Evolutionary conservation across 2,797 vertebrate genomes (phyloP).

Genomic region (Melanotaenia nigrans): DNA sequence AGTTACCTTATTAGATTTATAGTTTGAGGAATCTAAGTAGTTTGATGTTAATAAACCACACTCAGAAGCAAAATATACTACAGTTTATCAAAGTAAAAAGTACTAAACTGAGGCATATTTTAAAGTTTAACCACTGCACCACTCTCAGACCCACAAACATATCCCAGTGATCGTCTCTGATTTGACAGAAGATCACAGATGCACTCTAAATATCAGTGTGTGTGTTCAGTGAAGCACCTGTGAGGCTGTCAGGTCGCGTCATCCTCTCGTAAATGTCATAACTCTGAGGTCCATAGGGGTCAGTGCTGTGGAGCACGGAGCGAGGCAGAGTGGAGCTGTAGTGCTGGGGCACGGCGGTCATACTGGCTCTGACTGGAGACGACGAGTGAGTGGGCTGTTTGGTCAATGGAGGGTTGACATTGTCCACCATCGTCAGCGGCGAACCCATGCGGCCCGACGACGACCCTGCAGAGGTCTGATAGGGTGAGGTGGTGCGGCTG

Average conservation of each 20-base stretch:
- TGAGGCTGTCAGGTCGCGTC: conserved; percentile 92
- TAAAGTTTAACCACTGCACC: neutral
- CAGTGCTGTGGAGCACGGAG: conserved; percentile 84
- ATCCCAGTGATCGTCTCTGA: neutral
- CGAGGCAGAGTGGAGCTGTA: conserved; percentile 89
- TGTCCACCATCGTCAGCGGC: conserved; percentile 85
- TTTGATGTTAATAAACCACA: neutral
- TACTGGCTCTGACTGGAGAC: conserved; percentile 89
- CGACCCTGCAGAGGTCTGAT: conserved; percentile 76
- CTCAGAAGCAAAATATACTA: too few species aligned
- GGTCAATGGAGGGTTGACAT: conserved; percentile 81
- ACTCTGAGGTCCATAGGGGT: conserved; percentile 90
- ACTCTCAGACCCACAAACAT: neutral
- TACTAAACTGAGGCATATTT: neutral
- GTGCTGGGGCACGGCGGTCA: conserved; percentile 95
- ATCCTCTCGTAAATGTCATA: conserved; percentile 96
- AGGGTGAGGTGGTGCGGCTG: conserved; percentile 82
- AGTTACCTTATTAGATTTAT: neutral
- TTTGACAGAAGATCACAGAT: neutral
- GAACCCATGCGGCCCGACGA: conserved; percentile 85
- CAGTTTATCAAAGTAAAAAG: neutral
- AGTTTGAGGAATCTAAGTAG: neutral
- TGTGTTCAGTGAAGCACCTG: conserved; percentile 80
- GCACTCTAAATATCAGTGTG: conserved; percentile 13
- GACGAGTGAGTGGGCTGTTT: conserved; percentile 84